These are phyloP conservation scores for Antechinus flavipes DNA, from an alignment of 2,113 vertebrate genomes.

Conservation along the genomic window DNA sequence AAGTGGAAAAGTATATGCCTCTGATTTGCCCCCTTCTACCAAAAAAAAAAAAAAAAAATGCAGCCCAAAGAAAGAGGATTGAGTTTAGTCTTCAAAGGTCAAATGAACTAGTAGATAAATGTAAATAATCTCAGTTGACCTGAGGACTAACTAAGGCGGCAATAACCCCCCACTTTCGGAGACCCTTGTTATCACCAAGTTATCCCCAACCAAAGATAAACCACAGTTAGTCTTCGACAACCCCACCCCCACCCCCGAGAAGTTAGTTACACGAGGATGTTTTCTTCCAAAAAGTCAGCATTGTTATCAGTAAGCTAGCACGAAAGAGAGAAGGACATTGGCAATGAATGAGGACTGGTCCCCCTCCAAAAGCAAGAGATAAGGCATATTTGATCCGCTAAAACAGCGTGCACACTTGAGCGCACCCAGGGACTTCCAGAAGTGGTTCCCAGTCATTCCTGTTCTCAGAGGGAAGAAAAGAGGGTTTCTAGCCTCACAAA, in stretches of 20 bases:
- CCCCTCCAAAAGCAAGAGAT: constrained; percentile 1
- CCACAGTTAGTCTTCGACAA: background rate
- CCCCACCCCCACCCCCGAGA: background rate
- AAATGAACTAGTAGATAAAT: background rate
- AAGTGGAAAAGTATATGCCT: background rate
- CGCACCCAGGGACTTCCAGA: background rate
- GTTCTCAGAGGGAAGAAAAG: constrained; percentile 38
- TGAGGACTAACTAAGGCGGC: constrained; percentile 1
- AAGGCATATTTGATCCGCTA: constrained; percentile 58
- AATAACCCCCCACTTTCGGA: background rate
- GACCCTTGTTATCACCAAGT: background rate
- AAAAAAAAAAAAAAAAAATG: background rate
- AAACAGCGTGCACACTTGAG: constrained; percentile 30
- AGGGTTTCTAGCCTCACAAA: constrained; percentile 35
- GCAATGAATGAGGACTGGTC: background rate
- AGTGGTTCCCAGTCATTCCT: constrained; percentile 20
- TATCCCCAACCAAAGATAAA: background rate
- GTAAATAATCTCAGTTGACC: background rate
- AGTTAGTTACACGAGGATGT: background rate
- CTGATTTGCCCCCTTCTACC: background rate
- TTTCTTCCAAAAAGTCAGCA: constrained; percentile 18
- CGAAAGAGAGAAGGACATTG: constrained; percentile 18
- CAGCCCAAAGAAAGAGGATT: background rate
- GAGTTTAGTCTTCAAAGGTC: background rate
- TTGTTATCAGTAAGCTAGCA: constrained; percentile 28